Base-by-base conservation (phyloP, 92 coral and sea anemone genomes). In the Epizoanthus rinbou region DNA sequence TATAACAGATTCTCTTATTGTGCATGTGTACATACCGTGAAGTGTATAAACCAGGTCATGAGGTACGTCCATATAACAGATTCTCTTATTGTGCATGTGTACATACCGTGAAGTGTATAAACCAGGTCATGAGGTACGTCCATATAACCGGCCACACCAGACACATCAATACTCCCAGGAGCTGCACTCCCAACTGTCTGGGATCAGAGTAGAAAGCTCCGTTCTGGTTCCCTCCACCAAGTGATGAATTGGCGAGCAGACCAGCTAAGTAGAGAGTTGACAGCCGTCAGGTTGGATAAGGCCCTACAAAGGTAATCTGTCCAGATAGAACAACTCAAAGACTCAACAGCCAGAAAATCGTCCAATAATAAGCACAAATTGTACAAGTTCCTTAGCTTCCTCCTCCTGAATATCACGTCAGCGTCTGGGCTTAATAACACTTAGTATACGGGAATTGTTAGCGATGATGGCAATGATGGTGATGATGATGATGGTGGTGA, bases 141-240 rank as follows among this genome's bases (percentile, higher is more conserved):
- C 93, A 90, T 0, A 91, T 80, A 45, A 87, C 85, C 58, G 99
- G 88, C 99, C 99, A 96, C 14, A 83, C 78, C 15, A 87, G 82
- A 3, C 90, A 85, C n/a, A 90, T 81, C 33, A 85, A 78, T 54
- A 90, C 93, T 14, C 97, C 99, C 16, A 96, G 91, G 14, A 96
- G 64, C 80, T 96, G 99, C 3, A 90, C 89, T 57, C 94, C 98
- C 28, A 96, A 74, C 82, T 96, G 99, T 67, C 71, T 86, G 13
- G 89, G 88, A 66, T 90, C 86, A 33, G 98, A 91, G 69, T 89
- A 94, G 70, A 96, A 89, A 41, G 97, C 98, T 10, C 99, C 99
- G 58, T 87, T 68, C 54, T 69, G 63, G n/a, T 17, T 66, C 17
- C 64, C 62, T 11, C 87, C 86, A 45, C 88, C 92, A 47, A 84